These are phyloP conservation scores for Octopus sinensis DNA, from an alignment of 1,140 invertebrate species.

Conservation along the genomic window DNA sequence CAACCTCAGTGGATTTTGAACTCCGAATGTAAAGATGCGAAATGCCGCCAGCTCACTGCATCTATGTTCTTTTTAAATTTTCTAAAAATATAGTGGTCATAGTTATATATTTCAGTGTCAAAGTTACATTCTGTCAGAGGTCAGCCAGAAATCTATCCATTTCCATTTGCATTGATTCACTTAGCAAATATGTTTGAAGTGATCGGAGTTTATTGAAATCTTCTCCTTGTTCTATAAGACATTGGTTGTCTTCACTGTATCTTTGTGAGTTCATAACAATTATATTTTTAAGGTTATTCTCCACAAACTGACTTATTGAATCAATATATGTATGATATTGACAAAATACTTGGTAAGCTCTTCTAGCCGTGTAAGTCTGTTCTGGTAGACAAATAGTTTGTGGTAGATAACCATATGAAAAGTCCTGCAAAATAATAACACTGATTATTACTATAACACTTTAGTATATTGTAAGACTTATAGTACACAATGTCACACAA, in stretches of 20 bases:
- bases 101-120: no score
- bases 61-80: no score
- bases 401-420: not conserved
- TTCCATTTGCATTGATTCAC: not conserved
- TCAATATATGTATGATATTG: not conserved
- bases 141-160: conserved; percentile 1
- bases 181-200: not conserved
- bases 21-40: no score
- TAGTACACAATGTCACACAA: no score
- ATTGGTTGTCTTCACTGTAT: no score
- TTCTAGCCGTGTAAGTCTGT: not conserved
- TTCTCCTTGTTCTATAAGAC: no score
- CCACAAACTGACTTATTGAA: not conserved
- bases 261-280: not conserved
- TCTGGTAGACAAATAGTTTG: not conserved
- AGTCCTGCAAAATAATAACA: not conserved
- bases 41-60: no score
- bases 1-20: no score
- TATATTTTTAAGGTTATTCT: not conserved
- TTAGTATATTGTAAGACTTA: no score
- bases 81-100: no score
- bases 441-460: no score
- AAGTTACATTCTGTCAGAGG: not conserved
- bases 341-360: not conserved
- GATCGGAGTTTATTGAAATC: not conserved